Evolutionary conservation across 1,140 invertebrate species (phyloP), one percentile per base, ranked within the genome.

Genomic region (Holotrichia oblita): DNA sequence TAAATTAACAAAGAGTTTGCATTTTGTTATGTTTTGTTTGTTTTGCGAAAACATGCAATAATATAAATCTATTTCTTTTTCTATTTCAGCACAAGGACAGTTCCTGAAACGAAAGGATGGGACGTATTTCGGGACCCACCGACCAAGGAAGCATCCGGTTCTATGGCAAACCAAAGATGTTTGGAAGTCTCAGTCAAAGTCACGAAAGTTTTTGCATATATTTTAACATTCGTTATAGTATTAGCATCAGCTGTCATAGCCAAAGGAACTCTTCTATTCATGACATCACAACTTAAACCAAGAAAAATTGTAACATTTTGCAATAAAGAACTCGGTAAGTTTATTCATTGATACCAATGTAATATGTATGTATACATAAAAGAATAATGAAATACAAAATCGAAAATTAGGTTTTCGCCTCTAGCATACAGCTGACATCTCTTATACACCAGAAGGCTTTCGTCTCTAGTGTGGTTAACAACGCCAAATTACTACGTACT

Each of bases 91-190:
- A 94, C 94, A 87, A 89, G 95, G 81, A 96, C 94, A 61, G 92
- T 95, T 80, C 91, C 91, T 84, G 95, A 97, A 86, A 96, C 95
- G 78, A 97, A 97, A 93, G 95, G 94, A 92, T 98, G 96, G 96
- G 96, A 98, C 90, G 95, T 97, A 14, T 98, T 98, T 89, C 89
- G 96, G 84, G 93, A 96, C 86, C 93, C 96, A 76, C 96, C 96
- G 8, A 93, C 93, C 77, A 96, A 96, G 86, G 91, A 93, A 83
- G 95, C 97, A 86, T 95, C 94, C 80, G 95, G 94, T 73, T 96
- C 95, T 40, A 95, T 95, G 91, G 94, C 94, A 75, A 95, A 93
- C 85, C 95, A 96, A 87, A 92, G 91, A 86, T 97, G 95, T 86
- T 88, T 96, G 80, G 94, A 96, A 83, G 89, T 95, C 83, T 96